These are phyloP conservation scores for Caenorhabditis brenneri DNA, from an alignment of 1,140 invertebrate genomes.

Conservation along the genomic window DNA sequence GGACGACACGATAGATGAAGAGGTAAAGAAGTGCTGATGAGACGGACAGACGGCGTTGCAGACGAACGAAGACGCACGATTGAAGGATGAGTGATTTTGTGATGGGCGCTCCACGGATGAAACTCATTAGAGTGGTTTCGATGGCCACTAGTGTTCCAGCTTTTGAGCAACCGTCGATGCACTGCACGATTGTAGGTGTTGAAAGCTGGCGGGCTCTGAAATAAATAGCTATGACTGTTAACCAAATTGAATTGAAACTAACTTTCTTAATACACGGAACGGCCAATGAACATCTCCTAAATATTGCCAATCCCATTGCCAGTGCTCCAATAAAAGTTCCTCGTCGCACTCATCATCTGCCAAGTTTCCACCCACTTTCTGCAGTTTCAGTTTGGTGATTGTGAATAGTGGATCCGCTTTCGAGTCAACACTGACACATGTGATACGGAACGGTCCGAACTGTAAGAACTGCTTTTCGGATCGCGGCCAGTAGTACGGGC, in stretches of 20 bases:
- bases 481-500: conserved; percentile 68
- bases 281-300: conserved; percentile 66
- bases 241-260: background rate
- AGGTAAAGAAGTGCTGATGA: conserved; percentile 15
- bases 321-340: conserved; percentile 60
- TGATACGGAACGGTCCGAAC: conserved; percentile 58
- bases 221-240: background rate
- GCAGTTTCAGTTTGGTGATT: conserved; percentile 58
- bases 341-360: conserved; percentile 9
- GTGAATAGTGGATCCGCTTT: conserved; percentile 63
- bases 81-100: conserved; percentile 59
- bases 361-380: background rate
- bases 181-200: conserved; percentile 64
- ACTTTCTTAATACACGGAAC: conserved; percentile 64
- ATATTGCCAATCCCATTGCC: conserved; percentile 68
- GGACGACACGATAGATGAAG: conserved; percentile 49
- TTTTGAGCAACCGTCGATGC: conserved; percentile 67
- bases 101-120: conserved; percentile 55
- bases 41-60: conserved; percentile 62
- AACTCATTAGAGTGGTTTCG: conserved; percentile 67
- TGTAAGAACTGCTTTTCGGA: conserved; percentile 51
- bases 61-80: conserved; percentile 62
- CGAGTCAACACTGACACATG: conserved; percentile 61
- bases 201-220: conserved; percentile 61
- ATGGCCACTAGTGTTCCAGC: conserved; percentile 68